These are phyloP conservation scores for Larimichthys crocea DNA, from an alignment of 2,113 vertebrate genomes.

Conservation along the genomic window DNA sequence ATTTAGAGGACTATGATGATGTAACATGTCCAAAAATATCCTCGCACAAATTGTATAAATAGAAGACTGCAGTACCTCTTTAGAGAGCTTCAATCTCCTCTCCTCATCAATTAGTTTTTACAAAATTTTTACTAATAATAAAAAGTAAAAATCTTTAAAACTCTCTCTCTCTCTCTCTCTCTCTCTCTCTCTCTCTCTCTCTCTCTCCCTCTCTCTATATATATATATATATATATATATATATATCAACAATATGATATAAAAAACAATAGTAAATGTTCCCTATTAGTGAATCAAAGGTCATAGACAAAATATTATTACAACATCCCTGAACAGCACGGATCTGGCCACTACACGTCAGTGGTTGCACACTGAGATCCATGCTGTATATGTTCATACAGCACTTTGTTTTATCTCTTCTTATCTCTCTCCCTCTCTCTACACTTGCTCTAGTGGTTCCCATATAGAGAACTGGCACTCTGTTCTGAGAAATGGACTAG, in stretches of 20 bases:
- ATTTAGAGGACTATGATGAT: constrained; percentile 25
- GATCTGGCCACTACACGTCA: constrained; percentile 9
- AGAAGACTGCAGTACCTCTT: constrained; percentile 22
- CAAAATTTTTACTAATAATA: background rate
- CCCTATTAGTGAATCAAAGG: background rate
- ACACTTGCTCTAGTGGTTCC: constrained; percentile 90
- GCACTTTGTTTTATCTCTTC: constrained; percentile 57
- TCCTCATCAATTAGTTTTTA: background rate
- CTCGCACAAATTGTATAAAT: constrained; percentile 23
- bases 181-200: too few relatives aligned
- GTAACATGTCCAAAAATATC: constrained; percentile 26
- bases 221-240: too few relatives aligned
- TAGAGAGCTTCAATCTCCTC: background rate
- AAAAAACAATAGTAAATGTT: background rate
- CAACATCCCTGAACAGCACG: background rate
- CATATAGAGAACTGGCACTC: constrained; percentile 99
- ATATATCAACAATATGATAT: background rate
- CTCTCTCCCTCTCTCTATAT: too few relatives aligned
- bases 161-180: too few relatives aligned
- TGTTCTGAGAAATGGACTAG: constrained; percentile 98
- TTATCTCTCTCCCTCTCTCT: constrained; percentile 69
- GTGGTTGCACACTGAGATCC: constrained; percentile 22
- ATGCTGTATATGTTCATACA: constrained; percentile 39
- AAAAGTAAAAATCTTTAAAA: background rate
- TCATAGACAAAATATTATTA: background rate